Evolutionary conservation across 2,888 invertebrate species (phyloP).

Genomic region (Clunio marinus): DNA sequence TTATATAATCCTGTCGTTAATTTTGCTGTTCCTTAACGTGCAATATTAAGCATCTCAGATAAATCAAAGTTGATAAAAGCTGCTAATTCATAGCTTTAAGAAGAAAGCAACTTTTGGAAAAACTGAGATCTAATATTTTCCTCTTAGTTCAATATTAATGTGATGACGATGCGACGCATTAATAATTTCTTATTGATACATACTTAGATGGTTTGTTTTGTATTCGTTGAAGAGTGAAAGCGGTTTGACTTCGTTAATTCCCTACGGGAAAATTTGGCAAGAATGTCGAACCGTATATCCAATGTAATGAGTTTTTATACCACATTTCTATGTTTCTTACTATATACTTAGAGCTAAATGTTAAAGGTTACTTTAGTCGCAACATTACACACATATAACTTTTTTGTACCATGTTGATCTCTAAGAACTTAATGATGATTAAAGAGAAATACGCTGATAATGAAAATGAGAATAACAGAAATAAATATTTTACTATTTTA

Average conservation of each 20-base stretch:
- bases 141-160: background rate
- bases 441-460: background rate
- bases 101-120: too few relatives aligned
- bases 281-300: background rate
- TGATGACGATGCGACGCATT: constrained; percentile 3
- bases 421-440: constrained; percentile 6
- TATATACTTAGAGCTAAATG: background rate
- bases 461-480: background rate
- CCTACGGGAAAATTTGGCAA: background rate
- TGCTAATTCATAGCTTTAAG: too few relatives aligned
- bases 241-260: background rate
- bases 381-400: background rate
- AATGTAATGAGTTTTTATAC: constrained; percentile 7
- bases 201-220: too few relatives aligned
- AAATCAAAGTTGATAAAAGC: too few relatives aligned
- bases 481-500: constrained; percentile 10
- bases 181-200: background rate
- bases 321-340: constrained; percentile 10
- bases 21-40: constrained; percentile 32
- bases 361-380: background rate
- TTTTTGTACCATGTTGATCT: constrained; percentile 10
- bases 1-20: constrained; percentile 31
- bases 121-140: background rate
- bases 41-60: constrained; percentile 6
- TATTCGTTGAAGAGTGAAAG: background rate